Percentiles rank a stretch among this genome's conserved stretches.
Evolutionary conservation across 2,797 vertebrate genomes (phyloP).

Genomic region (Neostethus bicornis): DNA sequence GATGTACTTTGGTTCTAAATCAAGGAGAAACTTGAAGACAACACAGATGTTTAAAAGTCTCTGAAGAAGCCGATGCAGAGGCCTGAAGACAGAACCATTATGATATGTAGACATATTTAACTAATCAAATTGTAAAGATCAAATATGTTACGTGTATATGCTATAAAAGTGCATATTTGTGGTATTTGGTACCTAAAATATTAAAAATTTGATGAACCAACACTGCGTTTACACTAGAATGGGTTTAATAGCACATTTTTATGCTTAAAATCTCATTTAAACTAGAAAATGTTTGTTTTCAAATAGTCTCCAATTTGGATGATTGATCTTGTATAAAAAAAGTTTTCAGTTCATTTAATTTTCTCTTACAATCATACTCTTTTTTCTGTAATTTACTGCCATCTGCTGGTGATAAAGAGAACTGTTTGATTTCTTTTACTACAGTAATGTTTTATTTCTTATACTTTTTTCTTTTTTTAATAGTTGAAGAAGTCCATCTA

Average conservation of each 20-base stretch:
- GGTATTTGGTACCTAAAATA: background rate
- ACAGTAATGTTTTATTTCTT: background rate
- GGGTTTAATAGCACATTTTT: too few species aligned
- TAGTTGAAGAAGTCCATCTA: slow-evolving; percentile 74
- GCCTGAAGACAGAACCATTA: too few species aligned
- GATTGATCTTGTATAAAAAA: background rate
- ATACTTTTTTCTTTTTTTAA: slow-evolving; percentile 20
- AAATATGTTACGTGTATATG: background rate
- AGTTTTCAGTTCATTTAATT: background rate
- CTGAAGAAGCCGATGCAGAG: too few species aligned
- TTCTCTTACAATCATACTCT: background rate
- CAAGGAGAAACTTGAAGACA: too few species aligned
- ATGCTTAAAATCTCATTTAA: too few species aligned
- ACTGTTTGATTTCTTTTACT: background rate
- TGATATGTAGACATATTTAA: background rate
- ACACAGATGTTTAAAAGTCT: too few species aligned
- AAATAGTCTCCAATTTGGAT: background rate
- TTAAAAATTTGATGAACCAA: background rate
- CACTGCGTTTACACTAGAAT: background rate
- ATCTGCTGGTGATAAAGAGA: slow-evolving; percentile 17
- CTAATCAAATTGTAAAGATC: background rate
- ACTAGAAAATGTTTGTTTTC: background rate
- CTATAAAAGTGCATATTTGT: background rate
- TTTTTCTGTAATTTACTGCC: slow-evolving; percentile 13
- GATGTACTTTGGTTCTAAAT: too few species aligned